These are phyloP conservation scores for Eristalinus aeneus DNA, from an alignment of 2,888 invertebrate species.

Conservation along the genomic window DNA sequence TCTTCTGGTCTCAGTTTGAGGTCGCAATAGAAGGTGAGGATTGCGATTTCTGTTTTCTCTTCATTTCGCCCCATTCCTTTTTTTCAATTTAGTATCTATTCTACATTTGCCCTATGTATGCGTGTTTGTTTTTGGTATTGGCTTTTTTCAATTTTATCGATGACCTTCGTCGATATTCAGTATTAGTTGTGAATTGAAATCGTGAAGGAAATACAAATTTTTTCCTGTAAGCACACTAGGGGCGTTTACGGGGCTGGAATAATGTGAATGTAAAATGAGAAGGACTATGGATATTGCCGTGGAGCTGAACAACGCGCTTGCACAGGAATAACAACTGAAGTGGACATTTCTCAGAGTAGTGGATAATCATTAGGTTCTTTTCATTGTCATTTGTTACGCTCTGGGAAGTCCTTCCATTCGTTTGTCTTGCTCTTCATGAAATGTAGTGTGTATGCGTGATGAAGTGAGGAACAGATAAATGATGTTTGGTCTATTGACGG, in stretches of 20 bases:
- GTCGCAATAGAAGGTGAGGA: slow-evolving; percentile 35
- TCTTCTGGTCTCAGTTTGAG: not conserved
- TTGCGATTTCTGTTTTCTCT: slow-evolving; percentile 49
- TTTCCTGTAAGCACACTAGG: not conserved
- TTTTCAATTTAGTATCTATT: slow-evolving; percentile 44
- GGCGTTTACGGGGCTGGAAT: slow-evolving; percentile 5
- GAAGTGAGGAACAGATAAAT: not conserved
- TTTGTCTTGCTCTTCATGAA: not conserved
- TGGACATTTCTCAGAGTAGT: slow-evolving; percentile 44
- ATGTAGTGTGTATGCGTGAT: not conserved
- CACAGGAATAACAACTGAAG: slow-evolving; percentile 16
- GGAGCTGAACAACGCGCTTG: not conserved
- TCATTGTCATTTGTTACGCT: slow-evolving; percentile 44
- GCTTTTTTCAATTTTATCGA: slow-evolving; percentile 56
- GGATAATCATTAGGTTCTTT: slow-evolving; percentile 51
- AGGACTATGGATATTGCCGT: slow-evolving; percentile 33
- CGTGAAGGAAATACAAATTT: slow-evolving; percentile 62
- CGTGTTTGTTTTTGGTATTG: slow-evolving; percentile 19
- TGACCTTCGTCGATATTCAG: slow-evolving; percentile 54
- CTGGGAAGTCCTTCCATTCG: slow-evolving; percentile 1
- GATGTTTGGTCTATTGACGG: slow-evolving; percentile 15
- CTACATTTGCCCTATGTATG: slow-evolving; percentile 5
- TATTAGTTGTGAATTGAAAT: slow-evolving; percentile 61
- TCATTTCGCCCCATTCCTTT: not conserved
- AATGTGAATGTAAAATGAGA: slow-evolving; percentile 49